phyloP scores from a whole-genome alignment of 2,797 vertebrate genomes.

The Pelochelys cantorii region DNA sequence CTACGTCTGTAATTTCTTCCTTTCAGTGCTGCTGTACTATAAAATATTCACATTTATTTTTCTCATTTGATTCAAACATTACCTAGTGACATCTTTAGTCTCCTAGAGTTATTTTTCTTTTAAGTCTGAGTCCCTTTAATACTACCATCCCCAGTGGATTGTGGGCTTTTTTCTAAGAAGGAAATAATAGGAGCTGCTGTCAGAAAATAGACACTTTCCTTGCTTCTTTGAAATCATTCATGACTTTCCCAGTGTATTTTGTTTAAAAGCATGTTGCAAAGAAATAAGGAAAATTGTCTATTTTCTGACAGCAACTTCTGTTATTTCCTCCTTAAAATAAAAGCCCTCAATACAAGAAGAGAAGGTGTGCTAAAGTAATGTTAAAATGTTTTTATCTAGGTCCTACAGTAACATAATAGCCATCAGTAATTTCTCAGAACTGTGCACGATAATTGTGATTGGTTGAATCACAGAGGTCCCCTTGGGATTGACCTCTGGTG shows the following conservation, averaged over 20 bases:
- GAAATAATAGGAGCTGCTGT: slow-evolving; percentile 12
- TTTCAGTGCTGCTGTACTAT: background rate
- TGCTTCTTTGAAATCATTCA: background rate
- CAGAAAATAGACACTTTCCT: background rate
- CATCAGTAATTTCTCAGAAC: too few species aligned
- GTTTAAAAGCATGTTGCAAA: background rate
- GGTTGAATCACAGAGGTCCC: too few species aligned
- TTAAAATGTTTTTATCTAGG: background rate
- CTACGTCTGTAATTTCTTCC: background rate
- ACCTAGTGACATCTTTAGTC: background rate
- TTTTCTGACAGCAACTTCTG: slow-evolving; percentile 28
- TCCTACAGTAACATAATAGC: background rate
- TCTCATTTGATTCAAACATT: slow-evolving; percentile 4
- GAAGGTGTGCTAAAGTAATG: rapidly evolving
- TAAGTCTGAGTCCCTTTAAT: rapidly evolving
- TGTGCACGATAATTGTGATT: too few species aligned
- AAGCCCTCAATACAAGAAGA: rapidly evolving
- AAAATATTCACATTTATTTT: background rate
- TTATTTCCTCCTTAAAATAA: background rate
- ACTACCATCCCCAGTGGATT: background rate
- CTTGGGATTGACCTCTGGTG: too few species aligned
- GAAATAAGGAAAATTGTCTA: background rate
- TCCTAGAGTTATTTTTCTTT: background rate
- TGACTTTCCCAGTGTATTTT: background rate
- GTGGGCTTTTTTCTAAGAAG: background rate